Conservation (phyloP, 2,113 vertebrate species). For the Vulpes lagopus region DNA sequence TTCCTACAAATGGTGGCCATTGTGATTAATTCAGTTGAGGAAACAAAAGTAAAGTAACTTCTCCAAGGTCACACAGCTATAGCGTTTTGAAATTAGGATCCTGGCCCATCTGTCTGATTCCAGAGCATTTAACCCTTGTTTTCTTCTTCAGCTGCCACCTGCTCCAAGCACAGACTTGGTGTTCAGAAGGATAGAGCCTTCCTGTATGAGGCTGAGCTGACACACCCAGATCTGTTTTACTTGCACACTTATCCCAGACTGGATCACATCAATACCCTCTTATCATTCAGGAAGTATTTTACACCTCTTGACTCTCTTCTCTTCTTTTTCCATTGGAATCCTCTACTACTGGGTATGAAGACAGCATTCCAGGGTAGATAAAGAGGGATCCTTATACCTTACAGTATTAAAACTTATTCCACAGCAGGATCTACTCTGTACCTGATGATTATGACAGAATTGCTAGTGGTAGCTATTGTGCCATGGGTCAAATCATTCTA, state of each 20-base stretch:
- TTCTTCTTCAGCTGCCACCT: not conserved
- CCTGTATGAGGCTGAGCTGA: not conserved
- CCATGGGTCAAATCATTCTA: not conserved
- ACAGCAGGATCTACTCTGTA: not conserved
- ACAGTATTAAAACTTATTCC: not conserved
- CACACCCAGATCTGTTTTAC: not conserved
- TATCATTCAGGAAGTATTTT: not conserved
- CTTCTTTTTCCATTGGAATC: not conserved
- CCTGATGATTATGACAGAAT: not conserved
- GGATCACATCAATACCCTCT: rapidly evolving
- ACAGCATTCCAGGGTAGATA: not conserved
- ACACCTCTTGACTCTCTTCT: not conserved
- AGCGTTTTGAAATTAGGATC: not conserved
- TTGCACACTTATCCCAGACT: not conserved
- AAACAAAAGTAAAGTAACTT: slow-evolving; percentile 12
- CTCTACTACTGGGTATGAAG: not conserved
- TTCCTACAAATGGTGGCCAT: not conserved
- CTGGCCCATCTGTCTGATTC: not conserved
- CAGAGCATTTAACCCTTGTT: not conserved
- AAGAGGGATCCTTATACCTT: not conserved
- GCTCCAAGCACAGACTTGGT: not conserved
- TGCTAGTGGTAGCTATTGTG: not conserved
- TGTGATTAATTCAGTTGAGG: not conserved
- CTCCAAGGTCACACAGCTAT: not conserved
- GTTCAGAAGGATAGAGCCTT: not conserved